These are phyloP conservation scores for Phasianus colchicus DNA, from an alignment of 2,113 vertebrate genomes.

Conservation along the genomic window DNA sequence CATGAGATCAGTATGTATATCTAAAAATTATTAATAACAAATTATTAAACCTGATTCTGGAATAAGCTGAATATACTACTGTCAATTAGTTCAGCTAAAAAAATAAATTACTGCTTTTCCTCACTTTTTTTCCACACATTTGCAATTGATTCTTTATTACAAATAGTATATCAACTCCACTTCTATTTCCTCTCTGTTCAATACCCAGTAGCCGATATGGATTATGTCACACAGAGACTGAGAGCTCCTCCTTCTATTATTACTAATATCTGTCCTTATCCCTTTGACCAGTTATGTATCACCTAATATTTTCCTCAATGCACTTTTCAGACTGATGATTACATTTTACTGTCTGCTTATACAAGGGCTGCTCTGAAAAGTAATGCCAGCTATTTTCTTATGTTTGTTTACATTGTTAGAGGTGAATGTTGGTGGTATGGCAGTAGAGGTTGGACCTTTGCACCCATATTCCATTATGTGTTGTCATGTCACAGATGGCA, in stretches of 20 bases:
- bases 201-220: not conserved
- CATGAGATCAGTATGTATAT: not conserved
- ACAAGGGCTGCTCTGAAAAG: no score
- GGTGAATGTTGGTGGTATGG: no score
- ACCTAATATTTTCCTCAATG: not conserved
- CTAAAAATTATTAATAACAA: not conserved
- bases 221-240: not conserved
- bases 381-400: no score
- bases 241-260: not conserved
- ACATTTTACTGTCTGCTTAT: not conserved
- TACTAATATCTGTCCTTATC: not conserved
- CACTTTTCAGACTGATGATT: not conserved
- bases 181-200: not conserved
- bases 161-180: not conserved
- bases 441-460: no score
- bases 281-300: not conserved
- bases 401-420: no score
- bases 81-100: not conserved
- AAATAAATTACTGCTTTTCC: not conserved
- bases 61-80: not conserved
- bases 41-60: not conserved
- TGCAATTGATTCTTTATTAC: not conserved
- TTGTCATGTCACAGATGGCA: no score
- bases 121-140: not conserved
- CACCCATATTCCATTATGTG: no score